A percentile compares a stretch with the other conserved stretches of the same genome.
phyloP scores from a whole-genome alignment of 2,888 invertebrate genomes.

The Pseudanteris insignis region DNA sequence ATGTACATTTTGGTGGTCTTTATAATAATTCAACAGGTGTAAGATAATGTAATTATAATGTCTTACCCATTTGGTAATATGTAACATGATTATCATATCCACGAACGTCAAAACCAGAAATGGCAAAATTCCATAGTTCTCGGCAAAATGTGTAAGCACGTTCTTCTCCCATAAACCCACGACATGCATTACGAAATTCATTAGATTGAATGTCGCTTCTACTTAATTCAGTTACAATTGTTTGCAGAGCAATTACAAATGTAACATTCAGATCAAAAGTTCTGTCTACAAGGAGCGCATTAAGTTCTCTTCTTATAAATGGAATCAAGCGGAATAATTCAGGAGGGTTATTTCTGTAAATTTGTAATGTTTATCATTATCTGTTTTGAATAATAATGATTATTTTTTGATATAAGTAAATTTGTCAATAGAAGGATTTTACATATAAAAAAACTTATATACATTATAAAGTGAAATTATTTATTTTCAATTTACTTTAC shows the following conservation, averaged over 20 bases:
- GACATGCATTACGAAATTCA: conserved; percentile 4
- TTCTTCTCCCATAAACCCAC: conserved; percentile 1
- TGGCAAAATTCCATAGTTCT: conserved; percentile 29
- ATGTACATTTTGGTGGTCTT: too few relatives aligned
- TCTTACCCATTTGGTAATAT: conserved; percentile 6
- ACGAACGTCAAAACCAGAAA: conserved; percentile 19
- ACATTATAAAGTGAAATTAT: too few relatives aligned
- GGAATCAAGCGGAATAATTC: conserved; percentile 13
- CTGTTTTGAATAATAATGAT: too few relatives aligned
- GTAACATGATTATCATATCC: conserved; percentile 18
- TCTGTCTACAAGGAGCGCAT: not conserved
- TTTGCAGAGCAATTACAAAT: not conserved
- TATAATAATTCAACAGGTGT: too few relatives aligned
- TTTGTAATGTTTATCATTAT: too few relatives aligned
- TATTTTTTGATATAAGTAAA: too few relatives aligned
- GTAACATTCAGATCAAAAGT: not conserved
- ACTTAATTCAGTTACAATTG: conserved; percentile 7
- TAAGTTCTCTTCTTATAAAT: conserved; percentile 21
- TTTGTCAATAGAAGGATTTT: too few relatives aligned
- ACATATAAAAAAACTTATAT: too few relatives aligned
- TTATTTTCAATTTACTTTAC: too few relatives aligned
- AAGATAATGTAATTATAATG: too few relatives aligned
- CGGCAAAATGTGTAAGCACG: conserved; percentile 14
- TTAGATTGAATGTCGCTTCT: conserved; percentile 13
- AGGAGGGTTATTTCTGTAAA: conserved; percentile 1